Evolutionary conservation across 2,888 invertebrate species (phyloP).

Genomic region (Kuschelorhynchus macadamiae): DNA sequence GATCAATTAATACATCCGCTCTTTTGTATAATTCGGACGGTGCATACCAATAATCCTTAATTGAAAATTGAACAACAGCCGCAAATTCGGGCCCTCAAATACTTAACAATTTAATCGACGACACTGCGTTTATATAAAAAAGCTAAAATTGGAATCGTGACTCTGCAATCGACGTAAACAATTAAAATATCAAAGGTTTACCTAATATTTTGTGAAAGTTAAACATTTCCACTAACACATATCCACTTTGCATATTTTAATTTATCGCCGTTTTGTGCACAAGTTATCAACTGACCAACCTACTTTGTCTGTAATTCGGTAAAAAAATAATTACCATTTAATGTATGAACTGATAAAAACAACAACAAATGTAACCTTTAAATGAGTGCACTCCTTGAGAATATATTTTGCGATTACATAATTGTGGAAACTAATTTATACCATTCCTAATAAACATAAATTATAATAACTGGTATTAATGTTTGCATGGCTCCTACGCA

Average conservation of each 20-base stretch:
- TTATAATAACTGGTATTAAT: not conserved
- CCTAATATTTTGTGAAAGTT: constrained; percentile 28
- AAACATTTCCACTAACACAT: constrained; percentile 2
- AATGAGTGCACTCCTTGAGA: not conserved
- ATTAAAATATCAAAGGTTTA: constrained; percentile 20
- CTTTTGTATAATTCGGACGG: too few relatives aligned
- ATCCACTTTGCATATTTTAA: constrained; percentile 24
- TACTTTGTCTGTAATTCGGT: constrained; percentile 21
- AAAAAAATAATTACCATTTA: constrained; percentile 4
- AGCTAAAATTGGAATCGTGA: not conserved
- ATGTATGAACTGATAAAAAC: constrained; percentile 1
- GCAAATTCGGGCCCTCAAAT: too few relatives aligned
- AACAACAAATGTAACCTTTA: not conserved
- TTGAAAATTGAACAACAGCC: too few relatives aligned
- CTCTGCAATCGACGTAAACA: constrained; percentile 3
- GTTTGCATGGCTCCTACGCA: constrained; percentile 21
- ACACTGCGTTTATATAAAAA: too few relatives aligned
- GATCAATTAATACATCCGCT: too few relatives aligned
- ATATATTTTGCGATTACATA: not conserved
- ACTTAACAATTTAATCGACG: too few relatives aligned
- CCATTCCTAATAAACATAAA: not conserved
- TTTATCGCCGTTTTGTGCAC: constrained; percentile 18
- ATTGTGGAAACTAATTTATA: not conserved
- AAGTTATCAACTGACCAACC: constrained; percentile 21
- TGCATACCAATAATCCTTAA: too few relatives aligned